Conservation (phyloP, 2,888 invertebrate genomes). For the Machimus rusticus region DNA sequence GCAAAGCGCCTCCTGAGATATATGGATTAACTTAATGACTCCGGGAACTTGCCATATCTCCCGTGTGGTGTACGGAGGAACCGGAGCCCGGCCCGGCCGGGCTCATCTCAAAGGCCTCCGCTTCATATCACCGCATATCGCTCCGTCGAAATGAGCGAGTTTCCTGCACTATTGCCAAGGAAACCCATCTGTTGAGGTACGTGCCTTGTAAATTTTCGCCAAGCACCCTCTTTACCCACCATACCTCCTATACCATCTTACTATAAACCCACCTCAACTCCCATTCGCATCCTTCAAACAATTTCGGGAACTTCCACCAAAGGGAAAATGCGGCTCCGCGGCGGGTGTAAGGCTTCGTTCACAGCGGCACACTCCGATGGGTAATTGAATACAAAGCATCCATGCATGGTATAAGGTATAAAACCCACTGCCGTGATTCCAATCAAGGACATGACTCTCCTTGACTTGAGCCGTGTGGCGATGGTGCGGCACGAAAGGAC, state of each 20-base stretch:
- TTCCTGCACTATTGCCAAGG: conserved; percentile 18
- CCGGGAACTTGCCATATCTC: conserved; percentile 37
- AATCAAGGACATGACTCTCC: conserved; percentile 22
- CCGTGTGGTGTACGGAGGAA: not conserved
- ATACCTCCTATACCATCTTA: not conserved
- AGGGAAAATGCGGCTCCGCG: not conserved
- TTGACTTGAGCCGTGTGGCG: not conserved
- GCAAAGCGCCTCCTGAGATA: conserved; percentile 39
- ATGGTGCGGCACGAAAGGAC: not conserved
- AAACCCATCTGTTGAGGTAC: conserved; percentile 34
- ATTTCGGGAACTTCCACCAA: conserved; percentile 4
- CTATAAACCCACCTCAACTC: not conserved
- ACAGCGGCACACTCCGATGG: conserved; percentile 13
- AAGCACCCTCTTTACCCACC: not conserved
- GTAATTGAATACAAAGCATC: conserved; percentile 23
- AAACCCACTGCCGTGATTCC: conserved; percentile 13
- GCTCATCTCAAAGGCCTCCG: conserved; percentile 19
- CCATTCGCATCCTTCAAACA: not conserved
- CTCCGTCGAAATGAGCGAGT: not conserved
- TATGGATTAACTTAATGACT: conserved; percentile 46
- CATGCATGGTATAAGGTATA: conserved; percentile 10
- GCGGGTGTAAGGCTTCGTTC: not conserved
- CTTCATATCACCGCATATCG: not conserved
- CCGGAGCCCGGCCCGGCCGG: not conserved
- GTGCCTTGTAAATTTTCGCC: conserved; percentile 17